Base-by-base conservation (phyloP, 2,888 invertebrate species). In the Agrilus cyanescens region DNA sequence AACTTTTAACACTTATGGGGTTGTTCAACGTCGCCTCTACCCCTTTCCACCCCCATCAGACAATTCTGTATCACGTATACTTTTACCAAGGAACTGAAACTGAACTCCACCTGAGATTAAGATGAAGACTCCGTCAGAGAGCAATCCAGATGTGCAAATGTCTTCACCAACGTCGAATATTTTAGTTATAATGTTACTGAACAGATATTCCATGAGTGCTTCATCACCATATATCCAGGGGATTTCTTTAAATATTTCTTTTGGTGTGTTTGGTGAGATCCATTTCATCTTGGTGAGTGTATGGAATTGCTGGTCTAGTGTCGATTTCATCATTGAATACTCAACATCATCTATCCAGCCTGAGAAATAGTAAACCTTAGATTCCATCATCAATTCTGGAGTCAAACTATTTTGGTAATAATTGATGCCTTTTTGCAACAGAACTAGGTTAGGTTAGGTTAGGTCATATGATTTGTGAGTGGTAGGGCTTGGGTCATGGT, bases 271-370 rank as follows among this genome's bases (percentile, higher is more conserved):
- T 0, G 72, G 72, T 3, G 71, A 68, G 1, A 73, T 71, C 2
- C 69, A 53, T 34, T 42, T 47, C 31, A 53, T 38, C 12, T 38
- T 36, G 20, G 38, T 41, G 15, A 41, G 12, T 2, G 38, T 38
- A 12, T 32, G 32, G 12, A 75, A 70, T 50, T 70, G 71, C 30
- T 71, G 71, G 41, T 76, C 73, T 12, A 78, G 67, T 1, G 73
- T 72, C 44, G 64, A 61, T 38, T 72, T 63, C 3, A 78, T 54
- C 30, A 73, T 58, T 3, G 61, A 62, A 46, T 70, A 72, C 46
- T 78, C 78, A 55, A 70, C 67, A 53, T 76, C 76, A 48, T 78
- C 78, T 1, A 78, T 58, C 45, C 77, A 71, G 4, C 78, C 72
- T 72, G 12, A 12, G 33, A 37, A 32, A 16, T 37, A 10, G 4